phyloP scores from a whole-genome alignment of 2,113 vertebrate species.

The Takifugu flavidus region DNA sequence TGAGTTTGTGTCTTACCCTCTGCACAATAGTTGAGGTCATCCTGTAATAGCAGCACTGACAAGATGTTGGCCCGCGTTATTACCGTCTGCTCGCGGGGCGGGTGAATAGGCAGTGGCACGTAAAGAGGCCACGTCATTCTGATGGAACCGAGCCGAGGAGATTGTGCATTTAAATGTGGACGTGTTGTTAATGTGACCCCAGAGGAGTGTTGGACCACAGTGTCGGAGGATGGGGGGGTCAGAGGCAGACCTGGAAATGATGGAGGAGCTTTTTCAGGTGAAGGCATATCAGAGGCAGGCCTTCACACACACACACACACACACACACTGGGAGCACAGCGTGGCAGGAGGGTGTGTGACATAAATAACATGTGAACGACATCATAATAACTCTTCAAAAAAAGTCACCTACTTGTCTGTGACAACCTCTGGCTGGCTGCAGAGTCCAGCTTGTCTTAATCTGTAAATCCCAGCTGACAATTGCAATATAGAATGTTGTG shows the following conservation, averaged over 20 bases:
- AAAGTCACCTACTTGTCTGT: constrained; percentile 49
- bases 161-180: constrained; percentile 24
- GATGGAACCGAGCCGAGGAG: constrained; percentile 17
- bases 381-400: constrained; percentile 51
- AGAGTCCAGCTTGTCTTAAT: constrained; percentile 44
- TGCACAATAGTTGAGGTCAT: constrained; percentile 30
- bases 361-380: constrained; percentile 58
- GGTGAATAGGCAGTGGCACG: constrained; percentile 49
- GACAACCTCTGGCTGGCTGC: constrained; percentile 56
- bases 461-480: constrained; percentile 51
- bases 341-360: constrained; percentile 55
- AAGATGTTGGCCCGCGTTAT: constrained; percentile 43
- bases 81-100: constrained; percentile 42
- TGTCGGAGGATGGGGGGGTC: constrained; percentile 54
- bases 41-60: constrained; percentile 31
- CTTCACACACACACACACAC: constrained; percentile 16
- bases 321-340: neutral
- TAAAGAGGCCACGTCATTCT: constrained; percentile 43
- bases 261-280: constrained; percentile 60
- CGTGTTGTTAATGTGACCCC: constrained; percentile 24
- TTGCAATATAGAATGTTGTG: constrained; percentile 17
- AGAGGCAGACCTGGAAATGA: constrained; percentile 51
- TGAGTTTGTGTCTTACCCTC: constrained; percentile 27
- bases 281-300: constrained; percentile 53
- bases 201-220: constrained; percentile 33